phyloP scores from a whole-genome alignment of 2,888 invertebrate species.

The Neoscelio sp. region DNA sequence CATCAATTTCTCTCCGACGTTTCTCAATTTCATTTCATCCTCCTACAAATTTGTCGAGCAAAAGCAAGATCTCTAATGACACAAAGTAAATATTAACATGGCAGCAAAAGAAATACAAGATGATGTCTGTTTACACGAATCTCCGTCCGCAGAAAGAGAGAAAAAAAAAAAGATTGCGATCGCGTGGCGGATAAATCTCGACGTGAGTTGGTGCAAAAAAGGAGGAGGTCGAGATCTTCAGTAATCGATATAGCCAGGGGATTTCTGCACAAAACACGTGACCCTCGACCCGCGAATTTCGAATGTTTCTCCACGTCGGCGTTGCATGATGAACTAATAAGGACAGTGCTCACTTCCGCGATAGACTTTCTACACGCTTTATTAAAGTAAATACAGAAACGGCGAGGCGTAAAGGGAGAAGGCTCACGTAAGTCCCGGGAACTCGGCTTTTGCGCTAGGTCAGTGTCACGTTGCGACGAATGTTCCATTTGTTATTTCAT shows the following conservation, averaged over 20 bases:
- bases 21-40: no score
- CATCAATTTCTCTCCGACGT: no score
- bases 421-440: slow-evolving; percentile 20
- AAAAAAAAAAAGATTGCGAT: slow-evolving; percentile 41
- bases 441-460: slow-evolving; percentile 57
- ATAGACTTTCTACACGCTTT: slow-evolving; percentile 53
- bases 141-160: slow-evolving; percentile 1
- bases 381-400: slow-evolving; percentile 39
- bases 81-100: slow-evolving; percentile 34
- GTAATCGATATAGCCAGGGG: slow-evolving; percentile 54
- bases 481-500: slow-evolving; percentile 50
- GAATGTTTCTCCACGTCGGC: slow-evolving; percentile 24
- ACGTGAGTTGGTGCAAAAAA: slow-evolving; percentile 30
- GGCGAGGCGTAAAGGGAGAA: slow-evolving; percentile 5
- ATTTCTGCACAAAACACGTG: slow-evolving; percentile 26
- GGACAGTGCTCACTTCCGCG: slow-evolving; percentile 39
- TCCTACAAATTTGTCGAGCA: no score
- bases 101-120: slow-evolving; percentile 18
- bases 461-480: slow-evolving; percentile 59
- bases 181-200: slow-evolving; percentile 50
- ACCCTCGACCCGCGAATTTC: slow-evolving; percentile 57
- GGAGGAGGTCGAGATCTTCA: slow-evolving; percentile 42
- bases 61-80: no score
- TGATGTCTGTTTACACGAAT: slow-evolving; percentile 41
- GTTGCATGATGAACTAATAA: slow-evolving; percentile 47